Conservation (phyloP, 1,140 invertebrate species). For the Pogonomyrmex barbatus region DNA sequence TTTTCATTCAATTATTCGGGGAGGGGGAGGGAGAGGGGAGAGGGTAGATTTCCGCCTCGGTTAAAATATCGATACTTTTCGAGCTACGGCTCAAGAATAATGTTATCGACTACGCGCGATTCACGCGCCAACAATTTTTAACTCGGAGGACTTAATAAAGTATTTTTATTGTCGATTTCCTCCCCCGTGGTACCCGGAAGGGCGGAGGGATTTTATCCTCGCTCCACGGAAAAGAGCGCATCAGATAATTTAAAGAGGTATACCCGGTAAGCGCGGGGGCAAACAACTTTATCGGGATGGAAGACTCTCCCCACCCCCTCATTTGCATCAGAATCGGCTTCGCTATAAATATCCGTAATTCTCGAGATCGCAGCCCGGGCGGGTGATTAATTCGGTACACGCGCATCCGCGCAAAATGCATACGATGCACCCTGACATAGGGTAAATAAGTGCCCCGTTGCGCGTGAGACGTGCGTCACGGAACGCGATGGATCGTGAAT, state of each 20-base stretch:
- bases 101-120: neutral
- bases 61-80: neutral
- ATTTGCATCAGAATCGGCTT: conserved; percentile 72
- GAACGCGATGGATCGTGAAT: conserved; percentile 33
- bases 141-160: conserved; percentile 41
- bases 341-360: conserved; percentile 74
- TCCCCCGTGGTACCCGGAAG: neutral
- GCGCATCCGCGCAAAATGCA: conserved; percentile 46
- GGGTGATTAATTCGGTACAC: conserved; percentile 59
- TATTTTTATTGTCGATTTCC: conserved; percentile 56
- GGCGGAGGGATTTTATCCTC: conserved; percentile 61
- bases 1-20: neutral
- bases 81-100: neutral
- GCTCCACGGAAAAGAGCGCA: conserved; percentile 50
- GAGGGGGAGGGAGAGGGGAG: no score
- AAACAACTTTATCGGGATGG: conserved; percentile 72
- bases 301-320: conserved; percentile 42
- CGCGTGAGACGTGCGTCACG: conserved; percentile 38
- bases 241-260: conserved; percentile 70
- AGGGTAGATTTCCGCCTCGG: neutral
- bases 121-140: conserved; percentile 36
- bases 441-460: conserved; percentile 53
- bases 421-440: conserved; percentile 36
- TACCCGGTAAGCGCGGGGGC: conserved; percentile 58
- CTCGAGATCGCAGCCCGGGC: conserved; percentile 61